Base-by-base conservation (phyloP, 2,797 vertebrate species). In the Pelobates cultripes region DNA sequence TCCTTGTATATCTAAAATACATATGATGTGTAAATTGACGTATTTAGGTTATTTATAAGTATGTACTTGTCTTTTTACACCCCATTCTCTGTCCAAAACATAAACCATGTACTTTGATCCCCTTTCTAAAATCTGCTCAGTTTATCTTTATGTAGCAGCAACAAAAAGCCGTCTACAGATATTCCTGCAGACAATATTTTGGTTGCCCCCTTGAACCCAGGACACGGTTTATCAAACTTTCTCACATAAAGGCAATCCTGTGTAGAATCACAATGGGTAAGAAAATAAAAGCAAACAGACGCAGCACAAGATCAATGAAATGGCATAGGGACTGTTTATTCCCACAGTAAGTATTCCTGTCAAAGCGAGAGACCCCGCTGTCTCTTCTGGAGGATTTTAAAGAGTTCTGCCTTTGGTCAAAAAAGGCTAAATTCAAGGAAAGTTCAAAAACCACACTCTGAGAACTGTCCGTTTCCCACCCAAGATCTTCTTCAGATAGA, bases 401-500 rank as follows among this genome's bases (percentile, higher is more conserved):
- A 17, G 15, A 70, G 51, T 75, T 51, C 68, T 17, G 9, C 14
- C 14, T 47, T 4, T 57, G 53, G 28, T 43, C 53, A n/a, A 45
- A 75, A 75, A 68, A 53, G 15, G 13, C 5, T 2, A 41, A 47
- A 70, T 15, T 45, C 28, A n/a, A 40, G 3, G 15, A 64, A 79
- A 73, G 69, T 82, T 77, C 45, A 73, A 73, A 8, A 15, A 17
- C 2, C 61, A 3, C 61, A 64, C 61, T 41, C 61, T 40, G 53
- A 14, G 55, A 64, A n/a, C n/a, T 13, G 45, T 77, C 61, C 51
- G 55, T n/a, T 55, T 60, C 74, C 69, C 77, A 64, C 72, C 72
- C 77, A 43, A 60, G 28, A 76, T 70, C 82, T 66, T 80, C 67
- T 80, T 84, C 77, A 76, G 78, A 84, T 67, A 84, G 28, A 80